These are phyloP conservation scores for Spialia ferax DNA, from an alignment of 2,888 invertebrate species.

Conservation along the genomic window DNA sequence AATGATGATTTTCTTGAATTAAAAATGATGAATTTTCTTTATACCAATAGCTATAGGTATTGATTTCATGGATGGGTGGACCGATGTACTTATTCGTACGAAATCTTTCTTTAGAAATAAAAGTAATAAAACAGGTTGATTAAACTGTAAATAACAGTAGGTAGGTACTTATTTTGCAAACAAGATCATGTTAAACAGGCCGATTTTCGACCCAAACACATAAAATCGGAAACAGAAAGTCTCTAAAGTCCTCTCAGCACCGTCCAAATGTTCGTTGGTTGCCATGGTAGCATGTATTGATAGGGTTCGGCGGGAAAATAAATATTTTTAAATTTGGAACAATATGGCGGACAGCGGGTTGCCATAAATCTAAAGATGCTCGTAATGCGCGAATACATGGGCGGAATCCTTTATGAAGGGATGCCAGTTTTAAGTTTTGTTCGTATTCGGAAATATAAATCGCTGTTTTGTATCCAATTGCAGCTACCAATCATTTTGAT, in stretches of 20 bases:
- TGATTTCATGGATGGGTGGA: too few species aligned
- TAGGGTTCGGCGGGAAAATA: slow-evolving; percentile 66
- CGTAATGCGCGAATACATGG: slow-evolving; percentile 79
- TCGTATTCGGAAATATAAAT: slow-evolving; percentile 66
- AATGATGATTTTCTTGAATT: too few species aligned
- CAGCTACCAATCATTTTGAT: slow-evolving; percentile 7
- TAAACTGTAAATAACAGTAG: slow-evolving; percentile 10
- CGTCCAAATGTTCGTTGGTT: slow-evolving; percentile 57
- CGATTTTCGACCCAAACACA: slow-evolving; percentile 56
- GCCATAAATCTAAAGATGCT: slow-evolving; percentile 82
- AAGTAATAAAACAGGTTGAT: not conserved
- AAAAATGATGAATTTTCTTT: not conserved
- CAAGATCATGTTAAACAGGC: slow-evolving; percentile 51
- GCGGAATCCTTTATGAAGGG: slow-evolving; percentile 82
- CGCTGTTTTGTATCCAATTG: slow-evolving; percentile 38
- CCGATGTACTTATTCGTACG: too few species aligned
- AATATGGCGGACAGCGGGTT: slow-evolving; percentile 81
- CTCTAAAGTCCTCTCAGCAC: slow-evolving; percentile 63
- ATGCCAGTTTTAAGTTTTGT: slow-evolving; percentile 59
- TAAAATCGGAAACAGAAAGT: slow-evolving; percentile 62
- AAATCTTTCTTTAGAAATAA: too few species aligned
- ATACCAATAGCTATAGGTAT: not conserved
- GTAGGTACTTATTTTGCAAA: slow-evolving; percentile 38
- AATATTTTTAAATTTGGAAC: slow-evolving; percentile 84
- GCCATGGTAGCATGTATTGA: slow-evolving; percentile 53